Evolutionary conservation across 2,113 vertebrate genomes (phyloP).

Genomic region (Gymnorhina tibicen): DNA sequence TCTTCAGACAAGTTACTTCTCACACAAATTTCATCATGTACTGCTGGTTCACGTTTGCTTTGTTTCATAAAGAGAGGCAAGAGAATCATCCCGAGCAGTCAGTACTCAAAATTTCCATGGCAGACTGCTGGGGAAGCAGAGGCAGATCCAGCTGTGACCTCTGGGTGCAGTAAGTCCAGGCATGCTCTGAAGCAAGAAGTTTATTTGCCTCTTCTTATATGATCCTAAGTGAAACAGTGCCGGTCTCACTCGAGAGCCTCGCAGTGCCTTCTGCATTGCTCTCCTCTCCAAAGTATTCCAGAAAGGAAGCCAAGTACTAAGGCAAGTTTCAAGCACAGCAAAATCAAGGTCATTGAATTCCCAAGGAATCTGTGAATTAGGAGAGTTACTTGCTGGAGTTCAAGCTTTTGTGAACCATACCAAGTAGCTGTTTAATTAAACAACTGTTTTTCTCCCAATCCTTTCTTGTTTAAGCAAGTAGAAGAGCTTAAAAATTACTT

Average conservation of each 20-base stretch:
- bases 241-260: neutral
- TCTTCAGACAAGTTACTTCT: neutral
- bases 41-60: neutral
- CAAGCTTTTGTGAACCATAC: conserved; percentile 51
- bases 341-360: conserved; percentile 60
- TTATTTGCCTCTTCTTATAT: neutral
- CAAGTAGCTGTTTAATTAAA: conserved; percentile 57
- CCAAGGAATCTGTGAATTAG: conserved; percentile 63
- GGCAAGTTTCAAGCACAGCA: conserved; percentile 24
- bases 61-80: neutral
- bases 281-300: neutral
- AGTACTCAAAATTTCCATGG: neutral
- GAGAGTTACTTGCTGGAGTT: conserved; percentile 8
- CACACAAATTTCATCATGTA: neutral
- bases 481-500: conserved; percentile 12
- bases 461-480: conserved; percentile 5
- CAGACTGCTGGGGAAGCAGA: neutral
- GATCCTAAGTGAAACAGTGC: neutral
- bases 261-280: neutral
- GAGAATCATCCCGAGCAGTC: neutral
- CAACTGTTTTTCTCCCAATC: neutral
- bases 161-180: neutral
- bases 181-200: neutral
- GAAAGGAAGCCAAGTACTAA: conserved; percentile 21
- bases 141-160: neutral